Conservation (phyloP, 1,140 invertebrate species). For the Hylaeus volcanicus region DNA sequence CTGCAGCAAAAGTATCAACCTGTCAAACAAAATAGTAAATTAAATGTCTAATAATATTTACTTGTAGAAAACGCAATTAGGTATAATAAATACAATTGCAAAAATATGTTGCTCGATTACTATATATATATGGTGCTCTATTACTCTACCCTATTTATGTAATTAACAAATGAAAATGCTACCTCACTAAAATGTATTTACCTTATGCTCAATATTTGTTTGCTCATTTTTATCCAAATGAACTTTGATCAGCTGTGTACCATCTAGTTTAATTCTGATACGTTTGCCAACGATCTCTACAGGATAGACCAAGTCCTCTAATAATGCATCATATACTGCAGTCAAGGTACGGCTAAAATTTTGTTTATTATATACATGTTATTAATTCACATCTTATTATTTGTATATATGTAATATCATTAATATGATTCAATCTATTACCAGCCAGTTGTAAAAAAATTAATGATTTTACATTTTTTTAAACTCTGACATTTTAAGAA, state of each 20-base stretch:
- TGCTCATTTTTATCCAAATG: constrained; percentile 99
- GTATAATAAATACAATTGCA: neutral
- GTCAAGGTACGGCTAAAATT: constrained; percentile 93
- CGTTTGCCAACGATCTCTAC: constrained; percentile 99
- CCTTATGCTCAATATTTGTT: constrained; percentile 99
- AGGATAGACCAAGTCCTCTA: constrained; percentile 98
- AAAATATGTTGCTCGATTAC: too few species aligned
- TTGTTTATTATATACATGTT: constrained; percentile 5
- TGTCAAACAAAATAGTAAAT: constrained; percentile 76
- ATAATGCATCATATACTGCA: constrained; percentile 97
- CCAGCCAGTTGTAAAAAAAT: too few species aligned
- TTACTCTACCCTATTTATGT: too few species aligned
- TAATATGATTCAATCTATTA: constrained; percentile 4
- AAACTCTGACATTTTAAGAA: too few species aligned
- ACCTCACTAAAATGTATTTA: constrained; percentile 74
- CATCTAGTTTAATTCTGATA: constrained; percentile 97
- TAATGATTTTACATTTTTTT: too few species aligned
- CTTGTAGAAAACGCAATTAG: neutral
- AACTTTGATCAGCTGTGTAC: constrained; percentile 97
- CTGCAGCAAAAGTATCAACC: constrained; percentile 98
- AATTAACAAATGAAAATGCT: too few species aligned
- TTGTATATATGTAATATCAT: neutral
- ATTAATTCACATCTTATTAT: neutral
- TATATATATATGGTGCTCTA: too few species aligned
- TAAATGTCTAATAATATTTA: neutral